Evolutionary conservation across 1,140 invertebrate species (phyloP).

Genomic region (Drosophila orena): DNA sequence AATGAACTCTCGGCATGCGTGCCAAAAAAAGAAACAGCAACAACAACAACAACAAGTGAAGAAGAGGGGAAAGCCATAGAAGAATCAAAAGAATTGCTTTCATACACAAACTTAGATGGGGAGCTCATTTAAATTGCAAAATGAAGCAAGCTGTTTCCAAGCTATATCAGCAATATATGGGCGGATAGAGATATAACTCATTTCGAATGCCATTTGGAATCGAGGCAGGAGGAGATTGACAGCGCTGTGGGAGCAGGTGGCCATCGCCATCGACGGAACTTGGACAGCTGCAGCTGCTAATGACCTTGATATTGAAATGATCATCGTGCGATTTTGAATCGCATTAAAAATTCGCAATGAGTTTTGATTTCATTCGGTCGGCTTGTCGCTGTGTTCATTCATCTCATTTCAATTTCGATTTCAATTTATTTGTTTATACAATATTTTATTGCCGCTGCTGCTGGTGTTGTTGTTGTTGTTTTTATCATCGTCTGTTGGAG

Average conservation of each 20-base stretch:
- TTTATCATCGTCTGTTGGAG: conserved; percentile 45
- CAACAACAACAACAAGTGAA: conserved; percentile 12
- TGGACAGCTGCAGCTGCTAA: conserved; percentile 61
- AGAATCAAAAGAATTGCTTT: conserved; percentile 34
- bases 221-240: conserved; percentile 41
- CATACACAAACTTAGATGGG: conserved; percentile 21
- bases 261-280: conserved; percentile 16
- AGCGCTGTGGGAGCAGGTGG: conserved; percentile 37
- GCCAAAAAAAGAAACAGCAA: conserved; percentile 46
- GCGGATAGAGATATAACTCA: conserved; percentile 43
- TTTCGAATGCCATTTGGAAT: conserved; percentile 58
- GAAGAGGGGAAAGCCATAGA: conserved; percentile 7
- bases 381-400: conserved; percentile 58
- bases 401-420: conserved; percentile 76
- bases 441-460: conserved; percentile 57
- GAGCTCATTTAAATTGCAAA: conserved; percentile 66
- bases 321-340: conserved; percentile 43
- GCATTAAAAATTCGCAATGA: conserved; percentile 44
- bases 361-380: conserved; percentile 37
- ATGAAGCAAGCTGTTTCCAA: conserved; percentile 18
- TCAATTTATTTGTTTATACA: conserved; percentile 79
- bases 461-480: conserved; percentile 11
- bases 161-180: conserved; percentile 5
- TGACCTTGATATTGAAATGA: conserved; percentile 83
- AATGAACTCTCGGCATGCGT: conserved; percentile 68